Percentiles rank a stretch among this genome's conserved stretches.
phyloP scores from a whole-genome alignment of 1,140 invertebrate genomes.

The Bombus superbus region DNA sequence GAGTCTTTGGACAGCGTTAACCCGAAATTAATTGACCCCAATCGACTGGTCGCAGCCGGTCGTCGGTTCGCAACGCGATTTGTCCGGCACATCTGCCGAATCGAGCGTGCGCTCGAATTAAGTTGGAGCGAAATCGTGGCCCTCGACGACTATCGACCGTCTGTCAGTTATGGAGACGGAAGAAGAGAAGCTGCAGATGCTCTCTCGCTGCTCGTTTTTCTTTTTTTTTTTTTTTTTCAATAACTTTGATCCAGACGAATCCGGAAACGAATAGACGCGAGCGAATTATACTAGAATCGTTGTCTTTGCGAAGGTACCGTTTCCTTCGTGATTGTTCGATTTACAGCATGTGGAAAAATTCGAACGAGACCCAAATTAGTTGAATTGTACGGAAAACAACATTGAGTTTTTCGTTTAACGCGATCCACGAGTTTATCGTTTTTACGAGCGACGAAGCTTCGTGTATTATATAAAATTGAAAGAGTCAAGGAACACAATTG shows the following conservation, averaged over 20 bases:
- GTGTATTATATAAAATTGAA: too few species aligned
- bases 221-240: conserved; percentile 14
- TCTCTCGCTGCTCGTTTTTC: conserved; percentile 44
- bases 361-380: neutral
- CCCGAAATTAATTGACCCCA: conserved; percentile 58
- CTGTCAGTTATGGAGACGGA: conserved; percentile 16
- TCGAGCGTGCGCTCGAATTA: conserved; percentile 52
- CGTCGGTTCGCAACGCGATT: conserved; percentile 51
- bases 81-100: conserved; percentile 64
- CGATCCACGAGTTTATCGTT: too few species aligned
- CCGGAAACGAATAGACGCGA: conserved; percentile 53
- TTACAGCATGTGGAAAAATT: neutral
- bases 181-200: conserved; percentile 41
- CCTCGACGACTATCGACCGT: neutral
- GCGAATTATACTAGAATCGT: conserved; percentile 36
- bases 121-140: neutral
- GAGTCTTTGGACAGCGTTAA: conserved; percentile 50
- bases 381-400: too few species aligned
- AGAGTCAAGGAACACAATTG: too few species aligned
- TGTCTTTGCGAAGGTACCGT: too few species aligned
- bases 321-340: too few species aligned
- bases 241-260: conserved; percentile 22
- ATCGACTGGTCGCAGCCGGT: conserved; percentile 39
- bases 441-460: too few species aligned
- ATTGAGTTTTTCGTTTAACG: too few species aligned